Evolutionary conservation across 2,888 invertebrate species (phyloP), one percentile per base, ranked within the genome.

Genomic region (Hyposoter didymator): DNA sequence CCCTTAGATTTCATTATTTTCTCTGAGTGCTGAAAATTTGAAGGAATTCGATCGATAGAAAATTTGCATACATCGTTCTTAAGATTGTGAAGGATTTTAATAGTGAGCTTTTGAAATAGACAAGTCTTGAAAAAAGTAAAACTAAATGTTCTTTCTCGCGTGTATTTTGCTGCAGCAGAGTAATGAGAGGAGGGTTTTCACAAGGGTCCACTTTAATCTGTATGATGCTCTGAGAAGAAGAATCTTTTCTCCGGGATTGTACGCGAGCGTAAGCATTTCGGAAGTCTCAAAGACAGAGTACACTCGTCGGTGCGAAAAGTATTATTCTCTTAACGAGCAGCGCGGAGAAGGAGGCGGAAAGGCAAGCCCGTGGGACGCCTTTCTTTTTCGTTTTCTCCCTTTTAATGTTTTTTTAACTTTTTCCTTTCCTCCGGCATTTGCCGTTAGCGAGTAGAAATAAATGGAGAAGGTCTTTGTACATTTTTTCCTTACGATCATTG

Each of bases 241-340:
- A 81, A 84, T 80, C 72, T 76, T 59, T 73, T 73, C 84, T 84
- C 72, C 8, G 35, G 28, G 59, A 59, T 28, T 59, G 70, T 64
- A 62, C 72, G 70, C 35, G 76, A 55, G 80, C 35, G 76, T 66
- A 72, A 81, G 67, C 39, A 66, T 84, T 84, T 59, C 49, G 59
- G 66, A 52, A 49, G 66, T 78, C 67, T 67, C 64, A 66, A 66
- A 81, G 66, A 75, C 79, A 28, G 28, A 28, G 28, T 28, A 80
- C 39, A 39, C 79, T 88, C 85, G 87, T 84, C 84, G 84, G 78
- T 82, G 75, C 87, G 84, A 86, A 88, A 89, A 85, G 84, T 88
- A 89, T 89, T 88, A 88, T 90, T 90, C 88, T 84, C 88, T 88
- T 91, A 90, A 91, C 89, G 88, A 88, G 89, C 86, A n/a, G n/a